Evolutionary conservation across 2,888 invertebrate genomes (phyloP).

Genomic region (Chromoteleia sp.): DNA sequence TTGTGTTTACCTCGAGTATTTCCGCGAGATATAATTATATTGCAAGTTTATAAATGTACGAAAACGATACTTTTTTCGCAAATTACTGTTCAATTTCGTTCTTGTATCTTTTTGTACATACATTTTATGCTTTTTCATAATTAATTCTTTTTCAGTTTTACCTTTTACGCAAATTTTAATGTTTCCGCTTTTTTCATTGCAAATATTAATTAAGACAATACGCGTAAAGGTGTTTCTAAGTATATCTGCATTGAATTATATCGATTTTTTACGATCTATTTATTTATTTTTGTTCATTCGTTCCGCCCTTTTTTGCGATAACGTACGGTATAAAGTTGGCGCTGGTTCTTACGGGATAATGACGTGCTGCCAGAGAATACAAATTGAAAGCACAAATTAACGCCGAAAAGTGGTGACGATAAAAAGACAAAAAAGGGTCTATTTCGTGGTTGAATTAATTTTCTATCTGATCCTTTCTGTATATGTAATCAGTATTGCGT

Average conservation of each 20-base stretch:
- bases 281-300: background rate
- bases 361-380: slow-evolving; percentile 19
- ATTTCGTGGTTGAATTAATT: slow-evolving; percentile 31
- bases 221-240: slow-evolving; percentile 9
- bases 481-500: slow-evolving; percentile 33
- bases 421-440: slow-evolving; percentile 23
- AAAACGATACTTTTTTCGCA: slow-evolving; percentile 14
- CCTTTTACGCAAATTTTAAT: slow-evolving; percentile 14
- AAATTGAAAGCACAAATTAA: slow-evolving; percentile 16
- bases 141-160: slow-evolving; percentile 4
- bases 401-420: slow-evolving; percentile 19
- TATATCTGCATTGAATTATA: slow-evolving; percentile 21
- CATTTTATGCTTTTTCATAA: slow-evolving; percentile 2
- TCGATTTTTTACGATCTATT: no score
- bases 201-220: slow-evolving; percentile 12
- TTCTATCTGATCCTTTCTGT: slow-evolving; percentile 22
- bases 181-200: slow-evolving; percentile 17
- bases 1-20: slow-evolving; percentile 31
- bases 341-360: slow-evolving; percentile 9
- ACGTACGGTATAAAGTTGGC: slow-evolving; percentile 12
- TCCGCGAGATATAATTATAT: slow-evolving; percentile 26
- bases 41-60: slow-evolving; percentile 20
- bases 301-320: slow-evolving; percentile 13
- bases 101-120: slow-evolving; percentile 31
- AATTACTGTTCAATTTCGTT: slow-evolving; percentile 28